A percentile compares a stretch with the other conserved stretches of the same genome.
These are phyloP conservation scores for Aphelenchoides fujianensis DNA, from an alignment of 1,140 invertebrate genomes.

Conservation along the genomic window DNA sequence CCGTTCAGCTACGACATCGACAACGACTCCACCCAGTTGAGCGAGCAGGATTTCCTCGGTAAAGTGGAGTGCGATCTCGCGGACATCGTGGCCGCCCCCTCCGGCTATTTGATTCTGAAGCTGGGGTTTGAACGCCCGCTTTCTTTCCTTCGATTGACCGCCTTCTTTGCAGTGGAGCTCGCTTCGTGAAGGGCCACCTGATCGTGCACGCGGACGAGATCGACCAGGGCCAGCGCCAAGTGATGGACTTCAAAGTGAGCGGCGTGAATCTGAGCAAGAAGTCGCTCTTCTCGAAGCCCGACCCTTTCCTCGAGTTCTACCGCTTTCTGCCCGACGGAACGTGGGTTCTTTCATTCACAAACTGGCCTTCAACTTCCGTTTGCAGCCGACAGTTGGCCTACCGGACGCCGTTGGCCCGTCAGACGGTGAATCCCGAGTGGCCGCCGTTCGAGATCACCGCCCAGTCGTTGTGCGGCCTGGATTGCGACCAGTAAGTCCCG, in stretches of 20 bases:
- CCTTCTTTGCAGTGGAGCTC: conserved; percentile 35
- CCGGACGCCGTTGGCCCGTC: background rate
- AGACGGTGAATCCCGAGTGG: background rate
- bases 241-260: conserved; percentile 64
- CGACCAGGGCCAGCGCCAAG: conserved; percentile 65
- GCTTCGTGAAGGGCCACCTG: conserved; percentile 53
- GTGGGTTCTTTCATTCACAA: no score
- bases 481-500: background rate
- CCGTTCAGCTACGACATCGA: conserved; percentile 65
- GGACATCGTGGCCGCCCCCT: conserved; percentile 65
- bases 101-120: conserved; percentile 35
- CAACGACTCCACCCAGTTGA: conserved; percentile 51
- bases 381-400: background rate
- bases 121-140: conserved; percentile 16
- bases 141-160: no score
- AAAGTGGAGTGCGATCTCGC: conserved; percentile 65
- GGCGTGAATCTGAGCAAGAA: conserved; percentile 67
- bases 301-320: conserved; percentile 67
- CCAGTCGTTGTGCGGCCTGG: background rate
- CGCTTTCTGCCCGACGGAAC: conserved; percentile 65
- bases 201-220: conserved; percentile 66
- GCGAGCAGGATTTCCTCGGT: conserved; percentile 67
- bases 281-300: conserved; percentile 67
- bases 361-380: no score
- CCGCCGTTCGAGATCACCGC: background rate